phyloP scores from a whole-genome alignment of 2,113 vertebrate species.

The Hydrolagus affinis region DNA sequence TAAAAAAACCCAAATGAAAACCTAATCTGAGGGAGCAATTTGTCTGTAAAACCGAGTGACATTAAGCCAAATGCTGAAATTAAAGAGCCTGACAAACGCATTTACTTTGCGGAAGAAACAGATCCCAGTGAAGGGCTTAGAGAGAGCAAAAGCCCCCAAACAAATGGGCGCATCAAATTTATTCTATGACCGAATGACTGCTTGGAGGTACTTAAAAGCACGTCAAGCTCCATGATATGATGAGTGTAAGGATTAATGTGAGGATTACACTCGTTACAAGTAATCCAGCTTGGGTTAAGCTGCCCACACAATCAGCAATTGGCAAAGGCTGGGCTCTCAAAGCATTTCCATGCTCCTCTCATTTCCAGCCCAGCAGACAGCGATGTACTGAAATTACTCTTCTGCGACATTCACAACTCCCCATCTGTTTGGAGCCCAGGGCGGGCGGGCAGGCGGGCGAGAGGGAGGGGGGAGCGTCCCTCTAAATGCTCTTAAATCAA shows the following conservation, averaged over 20 bases:
- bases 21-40: background rate
- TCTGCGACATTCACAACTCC: background rate
- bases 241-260: constrained; percentile 13
- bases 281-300: constrained; percentile 28
- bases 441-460: background rate
- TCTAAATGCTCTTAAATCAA: constrained; percentile 24
- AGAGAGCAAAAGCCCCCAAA: background rate
- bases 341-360: constrained; percentile 7
- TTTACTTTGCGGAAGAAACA: background rate
- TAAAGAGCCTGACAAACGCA: constrained; percentile 3
- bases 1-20: background rate
- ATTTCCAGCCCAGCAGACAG: background rate
- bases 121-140: constrained; percentile 1
- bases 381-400: constrained; percentile 8
- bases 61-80: too few relatives aligned
- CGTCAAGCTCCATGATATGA: constrained; percentile 25
- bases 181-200: constrained; percentile 6
- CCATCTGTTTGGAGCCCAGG: constrained; percentile 24
- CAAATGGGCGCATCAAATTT: constrained; percentile 23
- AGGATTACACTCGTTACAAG: constrained; percentile 23
- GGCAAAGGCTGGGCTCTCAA: constrained; percentile 6
- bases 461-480: background rate
- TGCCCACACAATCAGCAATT: background rate
- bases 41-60: background rate
- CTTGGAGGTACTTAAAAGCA: constrained; percentile 27